Conservation (phyloP, 2,888 invertebrate genomes). For the Pteria penguin region DNA sequence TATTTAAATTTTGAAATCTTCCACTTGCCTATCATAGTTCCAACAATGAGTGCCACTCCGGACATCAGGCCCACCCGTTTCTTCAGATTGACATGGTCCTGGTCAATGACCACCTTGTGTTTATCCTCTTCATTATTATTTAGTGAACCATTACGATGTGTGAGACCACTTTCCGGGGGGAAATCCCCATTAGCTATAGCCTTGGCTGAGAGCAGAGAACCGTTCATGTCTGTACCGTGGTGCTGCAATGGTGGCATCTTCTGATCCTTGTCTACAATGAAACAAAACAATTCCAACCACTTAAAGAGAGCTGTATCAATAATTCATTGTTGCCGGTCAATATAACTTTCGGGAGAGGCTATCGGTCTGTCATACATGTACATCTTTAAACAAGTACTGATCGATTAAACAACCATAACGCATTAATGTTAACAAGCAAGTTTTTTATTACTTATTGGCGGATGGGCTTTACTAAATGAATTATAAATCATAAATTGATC, state of each 20-base stretch:
- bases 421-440: too few relatives aligned
- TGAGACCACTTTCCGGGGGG: background rate
- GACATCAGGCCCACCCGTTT: slow-evolving; percentile 89
- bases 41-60: slow-evolving; percentile 90
- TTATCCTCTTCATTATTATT: slow-evolving; percentile 36
- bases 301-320: too few relatives aligned
- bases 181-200: background rate
- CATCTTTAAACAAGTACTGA: too few relatives aligned
- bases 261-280: background rate
- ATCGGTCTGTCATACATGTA: too few relatives aligned
- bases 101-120: background rate
- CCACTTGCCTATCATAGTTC: slow-evolving; percentile 92
- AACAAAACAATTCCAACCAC: background rate
- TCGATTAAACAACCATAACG: too few relatives aligned
- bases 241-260: background rate
- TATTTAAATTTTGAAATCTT: too few relatives aligned
- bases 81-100: slow-evolving; percentile 63
- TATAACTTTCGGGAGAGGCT: too few relatives aligned
- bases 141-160: slow-evolving; percentile 28
- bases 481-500: too few relatives aligned
- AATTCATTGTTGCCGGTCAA: too few relatives aligned
- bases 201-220: background rate
- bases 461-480: too few relatives aligned
- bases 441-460: too few relatives aligned
- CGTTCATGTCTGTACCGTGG: background rate